phyloP scores from a whole-genome alignment of 1,140 invertebrate species.

The Ceratina calcarata region DNA sequence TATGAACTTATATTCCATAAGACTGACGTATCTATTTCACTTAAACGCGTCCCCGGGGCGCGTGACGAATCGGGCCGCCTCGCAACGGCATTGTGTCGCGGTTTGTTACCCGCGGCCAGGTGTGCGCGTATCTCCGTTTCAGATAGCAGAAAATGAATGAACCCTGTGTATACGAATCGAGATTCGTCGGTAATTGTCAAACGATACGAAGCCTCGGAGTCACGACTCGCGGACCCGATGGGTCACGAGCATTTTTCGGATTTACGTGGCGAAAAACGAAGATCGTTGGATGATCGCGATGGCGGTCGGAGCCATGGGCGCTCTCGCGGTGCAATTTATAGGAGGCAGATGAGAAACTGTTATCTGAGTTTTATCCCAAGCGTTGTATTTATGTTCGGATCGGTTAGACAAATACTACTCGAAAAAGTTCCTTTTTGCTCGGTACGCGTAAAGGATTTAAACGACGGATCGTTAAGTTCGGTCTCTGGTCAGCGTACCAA shows the following conservation, averaged over 20 bases:
- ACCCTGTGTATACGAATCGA: not conserved
- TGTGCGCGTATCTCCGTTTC: conserved; percentile 25
- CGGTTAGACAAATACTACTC: too few species aligned
- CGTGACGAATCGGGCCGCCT: conserved; percentile 54
- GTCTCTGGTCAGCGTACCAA: too few species aligned
- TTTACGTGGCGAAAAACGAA: not conserved
- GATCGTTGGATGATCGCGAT: not conserved
- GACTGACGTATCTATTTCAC: conserved; percentile 78
- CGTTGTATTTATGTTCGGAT: too few species aligned
- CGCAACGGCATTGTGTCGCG: conserved; percentile 50
- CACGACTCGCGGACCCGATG: not conserved
- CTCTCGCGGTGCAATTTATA: not conserved
- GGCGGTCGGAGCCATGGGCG: not conserved
- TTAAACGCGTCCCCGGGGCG: conserved; percentile 66
- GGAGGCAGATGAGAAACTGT: not conserved
- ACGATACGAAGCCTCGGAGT: not conserved
- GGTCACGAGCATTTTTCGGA: not conserved
- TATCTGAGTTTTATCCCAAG: not conserved
- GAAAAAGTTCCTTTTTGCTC: too few species aligned
- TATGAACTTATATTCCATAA: conserved; percentile 78
- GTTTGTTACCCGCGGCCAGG: conserved; percentile 49
- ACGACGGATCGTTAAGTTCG: too few species aligned
- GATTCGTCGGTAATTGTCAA: not conserved
- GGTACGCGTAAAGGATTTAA: too few species aligned
- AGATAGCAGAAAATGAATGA: conserved; percentile 34